phyloP scores from a whole-genome alignment of 1,140 invertebrate species.

The Cotesia vestalis region DNA sequence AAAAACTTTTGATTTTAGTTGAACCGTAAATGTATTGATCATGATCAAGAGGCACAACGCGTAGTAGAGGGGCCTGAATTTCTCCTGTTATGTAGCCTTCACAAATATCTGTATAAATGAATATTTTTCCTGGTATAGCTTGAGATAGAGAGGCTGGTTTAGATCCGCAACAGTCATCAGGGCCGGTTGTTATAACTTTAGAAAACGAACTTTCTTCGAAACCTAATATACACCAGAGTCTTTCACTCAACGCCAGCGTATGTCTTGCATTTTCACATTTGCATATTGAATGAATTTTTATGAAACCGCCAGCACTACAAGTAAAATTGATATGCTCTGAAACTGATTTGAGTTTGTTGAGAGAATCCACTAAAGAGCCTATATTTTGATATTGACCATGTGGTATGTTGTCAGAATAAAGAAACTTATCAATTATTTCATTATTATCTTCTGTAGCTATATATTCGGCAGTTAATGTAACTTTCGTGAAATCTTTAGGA shows the following conservation, averaged over 20 bases:
- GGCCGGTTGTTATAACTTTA: not conserved
- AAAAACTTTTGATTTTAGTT: constrained; percentile 25
- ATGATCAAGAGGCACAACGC: constrained; percentile 32
- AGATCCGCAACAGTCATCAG: not conserved
- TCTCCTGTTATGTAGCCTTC: too few relatives aligned
- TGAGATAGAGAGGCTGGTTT: too few relatives aligned
- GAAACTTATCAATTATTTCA: not conserved
- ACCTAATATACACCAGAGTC: too few relatives aligned
- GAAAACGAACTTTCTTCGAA: too few relatives aligned
- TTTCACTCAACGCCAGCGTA: too few relatives aligned
- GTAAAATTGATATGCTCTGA: not conserved
- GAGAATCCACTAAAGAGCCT: not conserved
- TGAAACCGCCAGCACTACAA: not conserved
- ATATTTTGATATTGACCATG: not conserved
- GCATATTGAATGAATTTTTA: constrained; percentile 5
- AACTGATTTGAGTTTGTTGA: not conserved
- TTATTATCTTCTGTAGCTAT: too few relatives aligned
- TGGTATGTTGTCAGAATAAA: not conserved
- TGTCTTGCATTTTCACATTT: too few relatives aligned
- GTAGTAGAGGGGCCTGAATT: constrained; percentile 35
- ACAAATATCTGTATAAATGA: too few relatives aligned
- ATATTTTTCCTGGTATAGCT: too few relatives aligned
- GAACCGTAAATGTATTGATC: constrained; percentile 23
- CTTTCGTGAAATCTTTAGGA: not conserved
- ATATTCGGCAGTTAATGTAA: too few relatives aligned